These are phyloP conservation scores for Mythimna impura DNA, from an alignment of 2,888 invertebrate genomes.

Conservation along the genomic window DNA sequence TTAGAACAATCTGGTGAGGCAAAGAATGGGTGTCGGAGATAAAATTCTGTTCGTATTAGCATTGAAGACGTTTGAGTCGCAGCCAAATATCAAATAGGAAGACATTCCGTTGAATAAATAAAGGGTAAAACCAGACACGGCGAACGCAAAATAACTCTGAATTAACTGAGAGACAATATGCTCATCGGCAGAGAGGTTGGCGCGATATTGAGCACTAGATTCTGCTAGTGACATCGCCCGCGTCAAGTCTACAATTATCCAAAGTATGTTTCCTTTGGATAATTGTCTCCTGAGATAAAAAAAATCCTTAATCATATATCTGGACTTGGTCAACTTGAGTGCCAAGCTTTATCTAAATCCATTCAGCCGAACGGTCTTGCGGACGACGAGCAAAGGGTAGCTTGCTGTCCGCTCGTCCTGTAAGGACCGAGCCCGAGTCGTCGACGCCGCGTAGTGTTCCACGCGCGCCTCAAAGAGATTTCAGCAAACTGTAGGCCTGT, in stretches of 20 bases:
- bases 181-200: constrained; percentile 51
- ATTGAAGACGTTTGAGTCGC: constrained; percentile 57
- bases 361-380: too few species aligned
- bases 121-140: constrained; percentile 52
- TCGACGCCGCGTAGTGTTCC: too few species aligned
- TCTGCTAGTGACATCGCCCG: background rate
- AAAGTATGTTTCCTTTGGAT: background rate
- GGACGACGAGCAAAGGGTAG: too few species aligned
- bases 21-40: constrained; percentile 34
- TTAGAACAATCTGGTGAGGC: constrained; percentile 38
- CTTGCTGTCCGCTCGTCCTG: too few species aligned
- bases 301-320: background rate
- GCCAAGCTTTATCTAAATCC: background rate
- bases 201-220: constrained; percentile 52
- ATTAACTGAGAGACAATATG: constrained; percentile 50
- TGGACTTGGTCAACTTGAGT: background rate
- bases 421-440: too few species aligned
- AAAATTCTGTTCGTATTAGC: constrained; percentile 54
- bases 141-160: constrained; percentile 32
- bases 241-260: background rate
- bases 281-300: background rate
- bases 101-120: constrained; percentile 55
- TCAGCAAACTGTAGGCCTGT: too few species aligned
- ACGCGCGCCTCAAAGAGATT: too few species aligned
- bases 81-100: constrained; percentile 61